Base-by-base conservation (phyloP, 2,888 invertebrate genomes). In the Pachydiplax longipennis region DNA sequence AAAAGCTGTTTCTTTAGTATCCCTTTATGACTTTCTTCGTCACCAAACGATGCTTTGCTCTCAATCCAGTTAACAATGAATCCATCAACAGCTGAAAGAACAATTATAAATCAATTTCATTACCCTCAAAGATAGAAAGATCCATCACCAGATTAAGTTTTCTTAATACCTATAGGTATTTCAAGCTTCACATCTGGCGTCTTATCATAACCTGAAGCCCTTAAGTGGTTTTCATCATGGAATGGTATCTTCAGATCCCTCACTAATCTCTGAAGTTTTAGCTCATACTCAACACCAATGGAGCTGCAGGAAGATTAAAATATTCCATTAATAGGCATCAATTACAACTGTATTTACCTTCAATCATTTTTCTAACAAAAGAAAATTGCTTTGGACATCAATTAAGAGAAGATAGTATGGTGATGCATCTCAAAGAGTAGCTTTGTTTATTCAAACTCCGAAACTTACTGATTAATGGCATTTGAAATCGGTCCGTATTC, bases 41-140 rank as follows among this genome's bases (percentile, higher is more conserved):
- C 98, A 4, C 98, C 99, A 95, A 99, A 99, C n/a, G 97, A 95
- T 0, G 99, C 99, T 94, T 99, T 99, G 92, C 99, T 98, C 94
- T 99, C 99, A 91, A 99, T 98, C 99, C 99, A 99, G 93, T 98
- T 98, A 0, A 99, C 95, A 44, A 99, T 96, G 92, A 96, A 96
- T 2, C 97, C 98, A 93, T 98, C 97, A 40, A 98, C 96, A 53
- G 97, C 97, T 94, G 92, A 37, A 92, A 35, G 91, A 90, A 65
- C 61, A 44, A 22, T 31, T 15, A 82, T 3, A n/a, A 3, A 31
- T 31, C 4, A 61, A 12, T 22, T 37, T 18, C 53, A 53, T 53
- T 4, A 0, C n/a, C n/a, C n/a, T n/a, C n/a, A n/a, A n/a, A n/a
- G n/a, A n/a, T n/a, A n/a, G n/a, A n/a, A n/a, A n/a, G n/a, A n/a